These are phyloP conservation scores for Epistrophe eligans DNA, from an alignment of 2,888 invertebrate genomes.

Conservation along the genomic window DNA sequence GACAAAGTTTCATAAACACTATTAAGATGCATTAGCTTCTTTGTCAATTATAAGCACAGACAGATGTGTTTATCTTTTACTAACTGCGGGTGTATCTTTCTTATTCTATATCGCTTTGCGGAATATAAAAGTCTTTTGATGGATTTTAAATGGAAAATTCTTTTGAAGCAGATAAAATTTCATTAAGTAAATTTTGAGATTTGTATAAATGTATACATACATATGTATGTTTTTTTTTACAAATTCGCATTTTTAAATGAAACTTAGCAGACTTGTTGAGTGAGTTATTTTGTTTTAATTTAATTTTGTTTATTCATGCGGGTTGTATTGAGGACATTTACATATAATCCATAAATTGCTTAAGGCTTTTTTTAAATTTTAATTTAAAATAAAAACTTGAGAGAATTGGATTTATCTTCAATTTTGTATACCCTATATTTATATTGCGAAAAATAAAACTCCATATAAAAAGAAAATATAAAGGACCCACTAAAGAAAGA, in stretches of 20 bases:
- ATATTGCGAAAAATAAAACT: too few relatives aligned
- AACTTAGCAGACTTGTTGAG: not conserved
- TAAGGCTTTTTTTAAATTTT: too few relatives aligned
- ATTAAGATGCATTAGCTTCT: slow-evolving; percentile 68
- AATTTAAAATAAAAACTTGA: too few relatives aligned
- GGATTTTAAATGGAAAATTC: slow-evolving; percentile 28
- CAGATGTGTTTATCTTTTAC: slow-evolving; percentile 34
- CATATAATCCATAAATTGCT: too few relatives aligned
- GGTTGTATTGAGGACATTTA: too few relatives aligned
- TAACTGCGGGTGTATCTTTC: not conserved
- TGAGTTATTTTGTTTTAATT: not conserved
- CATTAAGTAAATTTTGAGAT: not conserved
- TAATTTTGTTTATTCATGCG: not conserved
- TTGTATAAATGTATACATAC: too few relatives aligned
- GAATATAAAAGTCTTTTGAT: slow-evolving; percentile 6
- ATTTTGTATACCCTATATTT: too few relatives aligned
- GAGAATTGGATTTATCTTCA: too few relatives aligned
- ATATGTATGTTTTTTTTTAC: slow-evolving; percentile 7
- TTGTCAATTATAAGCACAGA: slow-evolving; percentile 48
- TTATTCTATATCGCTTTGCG: not conserved
- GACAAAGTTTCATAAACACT: slow-evolving; percentile 58
- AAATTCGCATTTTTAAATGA: not conserved
- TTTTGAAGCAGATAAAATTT: not conserved
- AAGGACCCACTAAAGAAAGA: too few relatives aligned
- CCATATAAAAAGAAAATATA: too few relatives aligned